A percentile compares a stretch with the other conserved stretches of the same genome.
Evolutionary conservation across 2,113 vertebrate genomes (phyloP).

Genomic region (Carlito syrichta): DNA sequence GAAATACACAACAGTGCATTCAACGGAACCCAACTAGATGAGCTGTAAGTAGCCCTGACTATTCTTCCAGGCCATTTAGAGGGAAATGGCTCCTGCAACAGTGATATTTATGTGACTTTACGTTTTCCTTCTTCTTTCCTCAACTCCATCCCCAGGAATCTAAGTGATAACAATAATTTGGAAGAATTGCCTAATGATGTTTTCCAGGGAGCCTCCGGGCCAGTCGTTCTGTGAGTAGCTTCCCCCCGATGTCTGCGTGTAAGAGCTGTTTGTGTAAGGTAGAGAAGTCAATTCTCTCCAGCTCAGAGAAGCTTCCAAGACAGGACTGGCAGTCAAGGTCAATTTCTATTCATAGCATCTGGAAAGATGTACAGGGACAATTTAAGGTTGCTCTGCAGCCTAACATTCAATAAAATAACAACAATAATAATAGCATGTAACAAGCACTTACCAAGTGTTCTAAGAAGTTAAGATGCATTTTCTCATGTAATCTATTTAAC

Average conservation of each 20-base stretch:
- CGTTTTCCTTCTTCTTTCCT: constrained; percentile 31
- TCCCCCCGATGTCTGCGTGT: neutral
- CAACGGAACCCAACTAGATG: constrained; percentile 92
- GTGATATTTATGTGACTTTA: constrained; percentile 29
- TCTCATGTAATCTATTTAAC: neutral
- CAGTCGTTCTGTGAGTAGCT: constrained; percentile 92
- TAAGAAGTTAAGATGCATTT: neutral
- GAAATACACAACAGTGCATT: constrained; percentile 93
- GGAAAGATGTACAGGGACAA: neutral
- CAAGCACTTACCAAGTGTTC: neutral
- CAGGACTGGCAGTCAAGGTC: neutral
- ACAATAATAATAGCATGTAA: neutral
- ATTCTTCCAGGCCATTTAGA: constrained; percentile 59
- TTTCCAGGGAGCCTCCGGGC: constrained; percentile 92
- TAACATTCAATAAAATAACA: neutral
- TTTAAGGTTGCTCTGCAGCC: neutral
- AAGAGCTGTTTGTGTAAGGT: neutral
- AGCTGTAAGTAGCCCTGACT: constrained; percentile 86
- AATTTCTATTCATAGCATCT: neutral
- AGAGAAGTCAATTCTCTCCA: neutral
- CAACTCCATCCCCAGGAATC: constrained; percentile 82
- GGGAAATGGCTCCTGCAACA: constrained; percentile 50
- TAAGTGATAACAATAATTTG: constrained; percentile 91
- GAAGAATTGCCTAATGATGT: constrained; percentile 88
- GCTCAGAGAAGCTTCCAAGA: neutral